Base-by-base conservation (phyloP, 2,888 invertebrate genomes). In the Netelia virgata region DNA sequence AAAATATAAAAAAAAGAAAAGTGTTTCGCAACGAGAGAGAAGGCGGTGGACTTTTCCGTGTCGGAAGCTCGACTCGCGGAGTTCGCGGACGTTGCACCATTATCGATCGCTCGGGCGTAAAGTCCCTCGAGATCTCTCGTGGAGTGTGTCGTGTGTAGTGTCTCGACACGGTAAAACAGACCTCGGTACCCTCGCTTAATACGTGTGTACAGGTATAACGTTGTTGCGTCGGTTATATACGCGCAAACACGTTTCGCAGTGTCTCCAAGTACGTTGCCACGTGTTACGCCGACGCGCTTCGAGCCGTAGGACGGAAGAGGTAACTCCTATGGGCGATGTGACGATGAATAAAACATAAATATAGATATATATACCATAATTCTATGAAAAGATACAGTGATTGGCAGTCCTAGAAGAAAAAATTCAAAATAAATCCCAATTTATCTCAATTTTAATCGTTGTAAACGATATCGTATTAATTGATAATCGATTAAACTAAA, bases 11-110 rank as follows among this genome's bases (percentile, higher is more conserved):
- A 23, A 53, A 55, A 74, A 23, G 41, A 55, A 74, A 66, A 14
- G 36, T 69, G 11, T 14, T 3, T 47, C 14, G 43, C 43, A 59
- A 16, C 9, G 59, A 61, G 36, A 69, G 36, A 53, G 66, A 78
- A 66, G 20, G 41, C 61, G 70, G 47, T 28, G 28, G 5, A 28
- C 28, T 68, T 87, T 77, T 80, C 70, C 63, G 59, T 63, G 78
- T 78, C 84, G 86, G 86, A 86, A 87, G 47, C 84, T 86, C 83
- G 70, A 82, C 55, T 78, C 73, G 87, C 70, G 59, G 68, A 41
- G 85, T 70, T 68, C 77, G 86, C 86, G 89, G 88, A 89, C 87
- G 88, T 88, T 88, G 89, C 88, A 88, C 88, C 87, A 88, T 88
- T 88, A 88, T 90, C 88, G 89, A 89, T 88, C 89, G 86, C 47